phyloP scores from a whole-genome alignment of 2,797 vertebrate species.

The Clarias pachynema region DNA sequence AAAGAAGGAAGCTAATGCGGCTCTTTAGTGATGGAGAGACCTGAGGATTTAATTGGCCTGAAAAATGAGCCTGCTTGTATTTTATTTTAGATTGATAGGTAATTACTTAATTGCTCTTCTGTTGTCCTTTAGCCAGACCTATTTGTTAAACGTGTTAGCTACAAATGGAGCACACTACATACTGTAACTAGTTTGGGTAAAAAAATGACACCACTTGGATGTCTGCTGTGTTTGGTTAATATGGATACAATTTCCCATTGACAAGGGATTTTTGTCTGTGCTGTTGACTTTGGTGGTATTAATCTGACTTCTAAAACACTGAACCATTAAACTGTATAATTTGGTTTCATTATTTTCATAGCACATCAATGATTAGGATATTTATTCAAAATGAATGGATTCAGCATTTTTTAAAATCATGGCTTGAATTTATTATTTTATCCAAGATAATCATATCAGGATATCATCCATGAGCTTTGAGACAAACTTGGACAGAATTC shows the following conservation, averaged over 20 bases:
- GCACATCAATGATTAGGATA: background rate
- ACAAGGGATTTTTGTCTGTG: background rate
- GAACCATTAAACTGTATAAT: background rate
- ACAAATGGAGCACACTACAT: background rate
- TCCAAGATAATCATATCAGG: background rate
- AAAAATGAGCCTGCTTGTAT: background rate
- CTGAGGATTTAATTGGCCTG: background rate
- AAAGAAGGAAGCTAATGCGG: background rate
- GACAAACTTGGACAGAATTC: background rate
- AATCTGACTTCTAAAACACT: constrained; percentile 1
- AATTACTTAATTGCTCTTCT: background rate
- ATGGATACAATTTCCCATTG: background rate
- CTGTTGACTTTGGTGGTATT: background rate
- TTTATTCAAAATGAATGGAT: background rate
- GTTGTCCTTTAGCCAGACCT: background rate
- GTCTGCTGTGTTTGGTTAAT: background rate
- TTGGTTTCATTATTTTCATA: background rate
- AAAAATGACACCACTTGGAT: background rate
- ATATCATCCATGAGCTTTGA: background rate
- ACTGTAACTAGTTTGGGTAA: background rate
- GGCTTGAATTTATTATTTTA: background rate
- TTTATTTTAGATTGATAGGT: background rate
- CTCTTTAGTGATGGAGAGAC: background rate
- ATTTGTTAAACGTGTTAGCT: background rate
- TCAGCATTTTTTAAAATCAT: background rate